Evolutionary conservation across 2,888 invertebrate genomes (phyloP), one percentile per base, ranked within the genome.

Genomic region (Ernsta delagoae): DNA sequence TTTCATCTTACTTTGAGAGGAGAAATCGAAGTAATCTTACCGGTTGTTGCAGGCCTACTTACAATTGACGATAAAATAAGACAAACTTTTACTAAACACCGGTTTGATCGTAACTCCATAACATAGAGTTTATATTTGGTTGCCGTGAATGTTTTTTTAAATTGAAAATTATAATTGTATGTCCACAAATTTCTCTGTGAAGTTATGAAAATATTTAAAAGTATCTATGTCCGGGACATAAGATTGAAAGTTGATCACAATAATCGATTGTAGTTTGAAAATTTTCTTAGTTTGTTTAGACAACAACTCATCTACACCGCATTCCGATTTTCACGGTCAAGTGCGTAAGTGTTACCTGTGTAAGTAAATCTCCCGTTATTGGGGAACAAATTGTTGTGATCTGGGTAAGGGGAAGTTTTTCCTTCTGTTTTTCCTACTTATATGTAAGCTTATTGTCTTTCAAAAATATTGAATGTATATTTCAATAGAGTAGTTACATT

Each of bases 281-380:
- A 45, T 59, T 70, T 64, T 24, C 24, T 70, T 71, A 41, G 61
- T 66, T 72, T 76, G 77, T 75, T 80, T 74, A 73, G 71, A 73
- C 75, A 70, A 72, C 73, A 76, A 75, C 73, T 79, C 77, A 73
- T 73, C 79, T 83, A 82, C 78, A 79, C 83, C 84, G 83, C 85
- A 90, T 87, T 87, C 43, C 43, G 5, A 41, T 41, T 41, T 41
- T 41, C 90, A 91, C 87, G 90, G 92, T 90, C 91, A 92, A 91
- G 90, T 85, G 79, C 86, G 77, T 73, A 56, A 66, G 84, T 88
- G 89, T 87, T 83, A 81, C 85, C 75, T 84, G 79, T 36, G 63
- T 71, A 43, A 59, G 2, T 54, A 12, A 63, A 74, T 79, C 79
- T 73, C 69, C 78, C 62, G 5, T 39, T 39, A 39, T 39, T 5